Evolutionary conservation across 2,888 invertebrate genomes (phyloP).

Genomic region (Apamea epomidion): DNA sequence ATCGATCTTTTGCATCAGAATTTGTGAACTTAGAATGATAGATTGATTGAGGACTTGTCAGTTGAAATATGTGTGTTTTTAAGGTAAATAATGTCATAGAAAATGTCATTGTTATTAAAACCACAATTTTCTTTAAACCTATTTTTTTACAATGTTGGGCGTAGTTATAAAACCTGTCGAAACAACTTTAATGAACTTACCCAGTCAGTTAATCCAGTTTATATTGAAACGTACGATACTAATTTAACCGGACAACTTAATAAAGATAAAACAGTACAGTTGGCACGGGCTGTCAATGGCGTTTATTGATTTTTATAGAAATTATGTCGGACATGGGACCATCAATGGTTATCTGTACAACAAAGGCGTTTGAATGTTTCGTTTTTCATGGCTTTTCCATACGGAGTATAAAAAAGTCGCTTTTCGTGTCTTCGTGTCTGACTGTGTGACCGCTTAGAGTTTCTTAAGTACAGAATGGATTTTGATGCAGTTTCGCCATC

Average conservation of each 20-base stretch:
- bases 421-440: neutral
- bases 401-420: neutral
- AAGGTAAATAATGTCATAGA: neutral
- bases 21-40: slow-evolving; percentile 28
- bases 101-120: neutral
- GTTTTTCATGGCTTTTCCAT: neutral
- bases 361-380: neutral
- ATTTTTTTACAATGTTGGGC: neutral
- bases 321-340: slow-evolving; percentile 5
- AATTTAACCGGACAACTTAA: slow-evolving; percentile 16
- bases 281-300: slow-evolving; percentile 12
- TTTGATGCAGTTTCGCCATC: neutral
- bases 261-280: slow-evolving; percentile 21
- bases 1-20: slow-evolving; percentile 35
- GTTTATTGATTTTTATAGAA: slow-evolving; percentile 45
- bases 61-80: neutral
- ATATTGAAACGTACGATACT: neutral
- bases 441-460: neutral
- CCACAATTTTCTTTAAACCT: neutral
- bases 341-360: neutral
- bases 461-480: neutral
- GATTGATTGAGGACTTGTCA: slow-evolving; percentile 6
- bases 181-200: slow-evolving; percentile 1
- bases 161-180: neutral
- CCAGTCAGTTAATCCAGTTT: slow-evolving; percentile 4